These are phyloP conservation scores for Sinocyclocheilus anshuiensis DNA, from an alignment of 2,113 vertebrate species.

Conservation along the genomic window DNA sequence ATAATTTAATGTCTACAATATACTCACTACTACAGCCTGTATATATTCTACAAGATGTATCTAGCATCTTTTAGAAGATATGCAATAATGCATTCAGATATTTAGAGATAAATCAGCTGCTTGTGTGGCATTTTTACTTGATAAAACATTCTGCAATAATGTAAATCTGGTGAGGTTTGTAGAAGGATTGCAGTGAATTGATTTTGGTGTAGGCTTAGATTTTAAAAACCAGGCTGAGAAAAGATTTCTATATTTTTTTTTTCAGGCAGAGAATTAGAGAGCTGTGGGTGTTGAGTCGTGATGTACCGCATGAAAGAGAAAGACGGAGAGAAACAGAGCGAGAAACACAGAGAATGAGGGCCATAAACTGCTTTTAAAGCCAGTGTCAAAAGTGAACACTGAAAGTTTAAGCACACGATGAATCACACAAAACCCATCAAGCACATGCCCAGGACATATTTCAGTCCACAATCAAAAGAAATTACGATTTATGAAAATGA, in stretches of 20 bases:
- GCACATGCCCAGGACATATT: not conserved
- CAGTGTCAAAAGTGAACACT: not conserved
- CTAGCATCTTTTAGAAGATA: not conserved
- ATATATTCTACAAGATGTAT: not conserved
- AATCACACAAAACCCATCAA: not conserved
- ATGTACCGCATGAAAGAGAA: constrained; percentile 38
- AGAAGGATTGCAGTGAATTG: constrained; percentile 49
- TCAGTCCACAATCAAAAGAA: not conserved
- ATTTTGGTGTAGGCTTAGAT: constrained; percentile 57
- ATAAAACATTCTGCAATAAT: not conserved
- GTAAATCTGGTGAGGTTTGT: constrained; percentile 36
- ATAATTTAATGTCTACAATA: not conserved
- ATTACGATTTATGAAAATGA: not conserved
- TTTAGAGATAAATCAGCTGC: not conserved
- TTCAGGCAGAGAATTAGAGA: constrained; percentile 50
- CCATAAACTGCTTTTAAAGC: constrained; percentile 21
- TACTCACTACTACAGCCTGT: not conserved
- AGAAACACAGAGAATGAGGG: not conserved
- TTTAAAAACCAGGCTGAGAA: constrained; percentile 34
- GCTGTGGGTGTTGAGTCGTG: constrained; percentile 60
- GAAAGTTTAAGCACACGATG: not conserved
- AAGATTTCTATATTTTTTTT: constrained; percentile 28
- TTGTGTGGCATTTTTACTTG: not conserved
- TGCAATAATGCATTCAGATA: not conserved
- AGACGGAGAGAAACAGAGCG: not conserved